These are phyloP conservation scores for Battus philenor DNA, from an alignment of 1,140 invertebrate species.

Conservation along the genomic window DNA sequence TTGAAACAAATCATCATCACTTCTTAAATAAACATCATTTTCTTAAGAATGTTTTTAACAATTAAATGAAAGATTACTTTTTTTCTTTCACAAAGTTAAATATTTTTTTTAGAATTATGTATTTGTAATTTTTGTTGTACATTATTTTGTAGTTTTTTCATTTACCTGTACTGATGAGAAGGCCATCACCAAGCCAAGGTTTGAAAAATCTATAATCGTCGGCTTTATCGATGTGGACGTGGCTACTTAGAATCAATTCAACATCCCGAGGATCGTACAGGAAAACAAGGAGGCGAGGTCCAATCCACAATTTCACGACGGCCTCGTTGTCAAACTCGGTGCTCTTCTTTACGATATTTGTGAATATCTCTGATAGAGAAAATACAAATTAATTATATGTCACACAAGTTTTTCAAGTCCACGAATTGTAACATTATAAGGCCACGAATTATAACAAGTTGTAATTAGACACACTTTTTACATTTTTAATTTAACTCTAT, in stretches of 20 bases:
- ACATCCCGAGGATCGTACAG: constrained; percentile 84
- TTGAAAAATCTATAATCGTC: constrained; percentile 84
- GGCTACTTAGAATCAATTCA: constrained; percentile 84
- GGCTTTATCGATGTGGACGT: constrained; percentile 85
- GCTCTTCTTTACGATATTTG: constrained; percentile 77
- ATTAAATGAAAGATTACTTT: too few species aligned
- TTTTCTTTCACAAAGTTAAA: too few species aligned
- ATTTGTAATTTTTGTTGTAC: too few species aligned
- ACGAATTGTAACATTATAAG: too few species aligned
- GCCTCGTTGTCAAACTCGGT: constrained; percentile 74
- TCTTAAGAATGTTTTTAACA: too few species aligned
- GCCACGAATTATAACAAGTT: too few species aligned
- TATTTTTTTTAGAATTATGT: too few species aligned
- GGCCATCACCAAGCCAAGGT: constrained; percentile 85
- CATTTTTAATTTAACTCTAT: too few species aligned
- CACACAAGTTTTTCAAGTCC: too few species aligned
- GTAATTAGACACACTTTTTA: too few species aligned
- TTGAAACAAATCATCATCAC: too few species aligned
- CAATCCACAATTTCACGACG: constrained; percentile 83
- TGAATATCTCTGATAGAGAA: constrained; percentile 80
- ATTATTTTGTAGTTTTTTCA: constrained; percentile 16
- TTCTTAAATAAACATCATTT: too few species aligned
- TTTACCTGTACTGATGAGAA: constrained; percentile 85
- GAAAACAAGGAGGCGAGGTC: constrained; percentile 83
- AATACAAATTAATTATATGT: constrained; percentile 14